These are phyloP conservation scores for Acrobeloides nanus DNA, from an alignment of 2,888 invertebrate species.

Conservation along the genomic window DNA sequence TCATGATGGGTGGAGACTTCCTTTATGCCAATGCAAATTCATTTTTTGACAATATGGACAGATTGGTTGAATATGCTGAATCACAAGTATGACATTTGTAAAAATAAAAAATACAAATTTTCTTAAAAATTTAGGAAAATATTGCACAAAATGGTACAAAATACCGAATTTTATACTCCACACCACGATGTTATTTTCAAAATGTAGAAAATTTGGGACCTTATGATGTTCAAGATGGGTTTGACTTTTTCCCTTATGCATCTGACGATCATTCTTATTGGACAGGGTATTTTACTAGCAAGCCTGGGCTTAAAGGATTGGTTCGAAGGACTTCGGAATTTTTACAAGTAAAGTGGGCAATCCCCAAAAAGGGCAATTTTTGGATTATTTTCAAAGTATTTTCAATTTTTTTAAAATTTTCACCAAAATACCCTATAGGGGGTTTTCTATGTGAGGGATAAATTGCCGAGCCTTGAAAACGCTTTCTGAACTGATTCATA, in stretches of 20 bases:
- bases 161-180: slow-evolving; percentile 64
- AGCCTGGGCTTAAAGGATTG: slow-evolving; percentile 57
- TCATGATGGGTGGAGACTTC: slow-evolving; percentile 88
- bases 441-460: too few species aligned
- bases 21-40: slow-evolving; percentile 73
- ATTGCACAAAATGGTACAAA: too few species aligned
- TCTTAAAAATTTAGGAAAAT: too few species aligned
- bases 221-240: slow-evolving; percentile 64
- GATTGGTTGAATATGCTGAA: slow-evolving; percentile 70
- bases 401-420: too few species aligned
- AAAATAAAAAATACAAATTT: too few species aligned
- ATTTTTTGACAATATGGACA: slow-evolving; percentile 78
- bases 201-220: too few species aligned
- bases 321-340: slow-evolving; percentile 55
- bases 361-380: too few species aligned
- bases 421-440: too few species aligned
- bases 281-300: slow-evolving; percentile 70
- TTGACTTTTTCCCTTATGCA: slow-evolving; percentile 80
- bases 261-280: slow-evolving; percentile 77
- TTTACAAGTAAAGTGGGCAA: slow-evolving; percentile 58
- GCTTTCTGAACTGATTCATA: too few species aligned
- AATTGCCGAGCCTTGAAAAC: too few species aligned
- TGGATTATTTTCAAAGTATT: too few species aligned
- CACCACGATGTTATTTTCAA: slow-evolving; percentile 61
- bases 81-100: slow-evolving; percentile 54